Evolutionary conservation across 1,140 invertebrate genomes (phyloP).

Genomic region (Drosophila ananassae): DNA sequence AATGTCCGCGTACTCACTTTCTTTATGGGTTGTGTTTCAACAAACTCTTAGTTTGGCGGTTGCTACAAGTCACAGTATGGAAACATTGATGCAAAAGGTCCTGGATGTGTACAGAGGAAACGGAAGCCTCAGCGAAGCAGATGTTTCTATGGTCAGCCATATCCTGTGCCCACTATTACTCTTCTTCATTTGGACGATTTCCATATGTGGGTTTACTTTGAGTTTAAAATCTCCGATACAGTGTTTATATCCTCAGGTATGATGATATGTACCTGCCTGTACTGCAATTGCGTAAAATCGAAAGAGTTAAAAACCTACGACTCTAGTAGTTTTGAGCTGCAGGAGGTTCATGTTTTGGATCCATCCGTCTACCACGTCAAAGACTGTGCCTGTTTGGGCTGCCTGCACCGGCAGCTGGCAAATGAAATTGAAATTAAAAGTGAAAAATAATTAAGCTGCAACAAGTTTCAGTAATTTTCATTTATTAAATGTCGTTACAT

Average conservation of each 20-base stretch:
- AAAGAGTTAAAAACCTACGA: constrained; percentile 42
- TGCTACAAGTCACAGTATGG: neutral
- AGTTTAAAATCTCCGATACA: neutral
- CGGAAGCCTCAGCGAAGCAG: neutral
- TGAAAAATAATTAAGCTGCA: neutral
- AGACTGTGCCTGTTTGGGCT: constrained; percentile 49
- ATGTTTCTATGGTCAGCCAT: neutral
- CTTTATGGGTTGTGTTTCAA: neutral
- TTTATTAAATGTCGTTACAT: constrained; percentile 12
- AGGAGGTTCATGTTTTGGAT: constrained; percentile 47
- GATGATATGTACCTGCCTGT: constrained; percentile 44
- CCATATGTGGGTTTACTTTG: constrained; percentile 28
- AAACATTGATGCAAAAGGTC: constrained; percentile 22
- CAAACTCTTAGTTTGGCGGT: neutral
- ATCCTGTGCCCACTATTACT: constrained; percentile 34
- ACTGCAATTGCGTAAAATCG: constrained; percentile 51
- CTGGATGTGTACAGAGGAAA: constrained; percentile 24
- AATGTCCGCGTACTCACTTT: neutral
- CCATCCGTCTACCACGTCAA: constrained; percentile 22
- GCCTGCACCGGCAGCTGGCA: constrained; percentile 51
- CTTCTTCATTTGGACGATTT: constrained; percentile 50
- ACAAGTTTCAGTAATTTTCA: neutral
- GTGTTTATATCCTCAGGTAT: constrained; percentile 14
- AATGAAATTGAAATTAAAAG: constrained; percentile 41
- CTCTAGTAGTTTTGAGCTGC: constrained; percentile 43